phyloP scores from a whole-genome alignment of 2,888 invertebrate species.

The Idaea straminata region DNA sequence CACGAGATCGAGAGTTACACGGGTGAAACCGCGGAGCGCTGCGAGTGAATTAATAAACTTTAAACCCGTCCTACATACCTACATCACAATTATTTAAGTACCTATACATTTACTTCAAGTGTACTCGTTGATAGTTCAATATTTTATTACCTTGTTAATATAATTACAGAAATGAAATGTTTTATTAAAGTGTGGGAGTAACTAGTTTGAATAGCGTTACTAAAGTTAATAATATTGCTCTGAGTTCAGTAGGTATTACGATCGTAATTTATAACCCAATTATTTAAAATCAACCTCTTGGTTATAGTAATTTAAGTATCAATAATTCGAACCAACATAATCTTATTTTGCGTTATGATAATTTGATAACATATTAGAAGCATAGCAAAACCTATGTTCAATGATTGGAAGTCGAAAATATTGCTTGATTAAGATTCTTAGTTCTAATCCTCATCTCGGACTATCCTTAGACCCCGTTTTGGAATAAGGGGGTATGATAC shows the following conservation, averaged over 20 bases:
- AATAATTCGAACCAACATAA: constrained; percentile 43
- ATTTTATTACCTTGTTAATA: constrained; percentile 45
- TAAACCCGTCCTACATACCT: too few relatives aligned
- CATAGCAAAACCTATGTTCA: constrained; percentile 20
- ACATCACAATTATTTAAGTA: too few relatives aligned
- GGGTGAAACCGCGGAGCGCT: too few relatives aligned
- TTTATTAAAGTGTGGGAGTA: constrained; percentile 46
- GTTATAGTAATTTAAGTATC: constrained; percentile 41
- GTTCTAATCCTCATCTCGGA: too few relatives aligned
- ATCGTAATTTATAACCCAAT: constrained; percentile 47
- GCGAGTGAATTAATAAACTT: too few relatives aligned
- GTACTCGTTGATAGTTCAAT: constrained; percentile 23
- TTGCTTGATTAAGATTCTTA: background rate
- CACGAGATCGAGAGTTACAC: too few relatives aligned
- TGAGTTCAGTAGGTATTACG: background rate
- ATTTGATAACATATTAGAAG: constrained; percentile 11
- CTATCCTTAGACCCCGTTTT: too few relatives aligned
- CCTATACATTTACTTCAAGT: constrained; percentile 17
- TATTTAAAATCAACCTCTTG: constrained; percentile 43
- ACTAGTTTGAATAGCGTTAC: constrained; percentile 28
- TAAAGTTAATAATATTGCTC: constrained; percentile 24
- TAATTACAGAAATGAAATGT: constrained; percentile 43
- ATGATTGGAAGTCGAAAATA: constrained; percentile 19
- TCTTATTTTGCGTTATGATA: constrained; percentile 15
- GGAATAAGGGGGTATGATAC: too few relatives aligned